Evolutionary conservation across 1,140 invertebrate genomes (phyloP).

Genomic region (Plectrocnemia conspersa): DNA sequence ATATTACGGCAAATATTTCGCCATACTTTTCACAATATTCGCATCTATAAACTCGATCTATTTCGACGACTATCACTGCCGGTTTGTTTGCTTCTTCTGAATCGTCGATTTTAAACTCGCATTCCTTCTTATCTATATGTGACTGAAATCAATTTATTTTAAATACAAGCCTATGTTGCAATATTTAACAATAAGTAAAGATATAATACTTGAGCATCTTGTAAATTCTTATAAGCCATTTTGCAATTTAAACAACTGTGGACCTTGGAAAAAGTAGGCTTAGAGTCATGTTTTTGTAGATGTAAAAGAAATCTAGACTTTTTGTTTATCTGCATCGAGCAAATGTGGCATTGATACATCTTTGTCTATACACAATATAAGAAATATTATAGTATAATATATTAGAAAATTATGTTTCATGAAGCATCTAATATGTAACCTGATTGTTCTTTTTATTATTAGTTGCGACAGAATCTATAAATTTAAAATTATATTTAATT

Average conservation of each 20-base stretch:
- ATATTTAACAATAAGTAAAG: conserved; percentile 5
- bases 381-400: too few relatives aligned
- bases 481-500: too few relatives aligned
- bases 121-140: not conserved
- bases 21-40: conserved; percentile 51
- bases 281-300: conserved; percentile 46
- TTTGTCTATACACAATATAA: too few relatives aligned
- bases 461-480: too few relatives aligned
- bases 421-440: too few relatives aligned
- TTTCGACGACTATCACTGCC: conserved; percentile 41
- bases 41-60: conserved; percentile 49
- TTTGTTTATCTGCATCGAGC: conserved; percentile 48
- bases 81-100: conserved; percentile 25
- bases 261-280: conserved; percentile 39
- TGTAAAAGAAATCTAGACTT: conserved; percentile 49
- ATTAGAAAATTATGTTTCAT: too few relatives aligned
- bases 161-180: not conserved
- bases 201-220: conserved; percentile 39
- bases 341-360: conserved; percentile 52
- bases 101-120: not conserved
- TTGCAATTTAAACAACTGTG: conserved; percentile 41
- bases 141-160: conserved; percentile 1
- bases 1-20: not conserved
- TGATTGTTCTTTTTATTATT: too few relatives aligned
- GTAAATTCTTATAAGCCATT: conserved; percentile 39